A percentile compares a stretch with the other conserved stretches of the same genome.
Conservation (phyloP, 2,888 invertebrate species). For the Tenthredo mesomela region DNA sequence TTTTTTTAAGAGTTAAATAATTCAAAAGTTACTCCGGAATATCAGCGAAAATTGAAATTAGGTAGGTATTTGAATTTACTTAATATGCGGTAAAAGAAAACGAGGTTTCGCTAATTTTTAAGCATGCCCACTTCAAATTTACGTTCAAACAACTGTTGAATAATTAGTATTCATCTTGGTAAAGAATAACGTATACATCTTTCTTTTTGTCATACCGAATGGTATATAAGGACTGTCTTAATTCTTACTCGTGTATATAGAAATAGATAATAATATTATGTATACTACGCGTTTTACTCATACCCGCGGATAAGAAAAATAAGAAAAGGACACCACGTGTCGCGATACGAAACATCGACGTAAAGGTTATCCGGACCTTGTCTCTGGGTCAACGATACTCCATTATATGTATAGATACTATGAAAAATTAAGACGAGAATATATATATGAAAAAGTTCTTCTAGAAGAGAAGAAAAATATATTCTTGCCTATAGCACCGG, state of each 20-base stretch:
- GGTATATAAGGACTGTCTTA: background rate
- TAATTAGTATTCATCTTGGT: background rate
- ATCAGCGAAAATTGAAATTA: background rate
- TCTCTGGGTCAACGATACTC: slow-evolving; percentile 42
- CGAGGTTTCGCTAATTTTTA: background rate
- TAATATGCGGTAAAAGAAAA: background rate
- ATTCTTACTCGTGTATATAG: background rate
- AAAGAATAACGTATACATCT: background rate
- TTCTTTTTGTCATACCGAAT: background rate
- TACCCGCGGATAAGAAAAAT: background rate
- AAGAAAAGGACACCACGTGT: slow-evolving; percentile 29
- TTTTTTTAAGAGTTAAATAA: background rate
- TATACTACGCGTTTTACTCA: background rate
- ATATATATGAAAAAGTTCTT: background rate
- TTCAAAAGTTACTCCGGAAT: background rate
- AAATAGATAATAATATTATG: background rate
- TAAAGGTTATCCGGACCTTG: slow-evolving; percentile 33
- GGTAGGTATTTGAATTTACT: background rate
- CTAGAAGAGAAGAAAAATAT: background rate
- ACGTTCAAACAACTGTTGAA: background rate
- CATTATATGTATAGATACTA: slow-evolving; percentile 17
- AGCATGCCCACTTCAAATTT: background rate
- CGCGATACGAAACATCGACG: background rate
- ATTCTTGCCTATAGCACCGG: background rate
- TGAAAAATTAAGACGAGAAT: slow-evolving; percentile 18